Conservation (phyloP, 2,797 vertebrate species). For the Sebastes miniatus region DNA sequence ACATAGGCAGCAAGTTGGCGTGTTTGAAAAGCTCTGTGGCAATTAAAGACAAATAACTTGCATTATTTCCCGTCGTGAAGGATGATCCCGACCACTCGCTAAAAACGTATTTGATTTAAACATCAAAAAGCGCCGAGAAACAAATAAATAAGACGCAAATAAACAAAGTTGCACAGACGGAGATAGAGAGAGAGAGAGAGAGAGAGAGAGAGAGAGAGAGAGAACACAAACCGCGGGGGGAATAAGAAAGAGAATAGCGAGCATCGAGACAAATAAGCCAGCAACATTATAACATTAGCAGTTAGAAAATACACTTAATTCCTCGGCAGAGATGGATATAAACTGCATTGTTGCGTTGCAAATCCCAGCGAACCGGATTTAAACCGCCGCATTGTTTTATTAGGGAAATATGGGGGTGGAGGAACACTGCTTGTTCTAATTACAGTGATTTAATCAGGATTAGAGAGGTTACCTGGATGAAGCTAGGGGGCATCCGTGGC, state of each 20-base stretch:
- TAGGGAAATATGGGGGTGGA: conserved; percentile 79
- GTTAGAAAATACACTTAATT: conserved; percentile 84
- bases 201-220: neutral
- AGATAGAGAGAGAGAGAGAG: neutral
- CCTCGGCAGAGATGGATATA: conserved; percentile 83
- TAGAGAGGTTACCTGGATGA: conserved; percentile 85
- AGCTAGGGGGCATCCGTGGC: conserved; percentile 62
- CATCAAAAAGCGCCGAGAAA: conserved; percentile 68
- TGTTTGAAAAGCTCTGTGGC: conserved; percentile 81
- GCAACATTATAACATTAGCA: conserved; percentile 83
- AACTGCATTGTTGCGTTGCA: conserved; percentile 82
- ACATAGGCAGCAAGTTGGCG: conserved; percentile 62
- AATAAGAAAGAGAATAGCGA: conserved; percentile 68
- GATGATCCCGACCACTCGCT: conserved; percentile 77
- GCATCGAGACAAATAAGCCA: conserved; percentile 74
- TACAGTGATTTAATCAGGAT: conserved; percentile 86
- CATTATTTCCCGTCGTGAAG: conserved; percentile 69
- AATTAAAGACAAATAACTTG: conserved; percentile 85
- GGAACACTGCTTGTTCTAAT: conserved; percentile 81
- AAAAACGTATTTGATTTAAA: conserved; percentile 82
- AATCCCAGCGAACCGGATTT: conserved; percentile 85
- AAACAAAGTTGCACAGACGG: conserved; percentile 66
- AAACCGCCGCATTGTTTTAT: conserved; percentile 83
- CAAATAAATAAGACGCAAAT: conserved; percentile 73
- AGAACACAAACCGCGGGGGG: conserved; percentile 56